phyloP scores from a whole-genome alignment of 2,797 vertebrate genomes.

The Periophthalmus magnuspinnatus region DNA sequence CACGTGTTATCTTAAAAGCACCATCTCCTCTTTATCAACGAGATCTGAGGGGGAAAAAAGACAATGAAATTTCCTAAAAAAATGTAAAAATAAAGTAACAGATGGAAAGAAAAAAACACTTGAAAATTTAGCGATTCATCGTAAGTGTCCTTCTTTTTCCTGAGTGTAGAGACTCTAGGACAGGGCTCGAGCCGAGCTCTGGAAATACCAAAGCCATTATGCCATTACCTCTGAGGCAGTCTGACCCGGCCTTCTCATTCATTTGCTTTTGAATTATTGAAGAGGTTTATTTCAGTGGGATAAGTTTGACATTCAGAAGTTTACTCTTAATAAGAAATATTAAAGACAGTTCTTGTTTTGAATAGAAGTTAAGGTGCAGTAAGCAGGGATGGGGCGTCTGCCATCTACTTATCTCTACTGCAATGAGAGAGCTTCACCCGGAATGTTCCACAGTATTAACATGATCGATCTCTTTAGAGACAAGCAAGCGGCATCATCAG shows the following conservation, averaged over 20 bases:
- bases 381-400: too few relatives aligned
- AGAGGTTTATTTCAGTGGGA: neutral
- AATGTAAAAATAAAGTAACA: neutral
- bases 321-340: neutral
- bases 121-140: neutral
- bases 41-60: neutral
- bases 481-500: too few relatives aligned
- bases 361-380: too few relatives aligned
- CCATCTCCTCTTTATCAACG: neutral
- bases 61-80: neutral
- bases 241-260: neutral
- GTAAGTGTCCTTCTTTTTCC: neutral
- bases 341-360: too few relatives aligned
- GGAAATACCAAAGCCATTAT: slow-evolving; percentile 8
- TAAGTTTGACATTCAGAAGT: slow-evolving; percentile 1
- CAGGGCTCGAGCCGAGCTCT: neutral
- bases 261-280: slow-evolving; percentile 4
- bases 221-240: neutral
- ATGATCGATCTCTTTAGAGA: too few relatives aligned
- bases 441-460: too few relatives aligned
- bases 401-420: too few relatives aligned
- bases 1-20: neutral
- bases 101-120: neutral
- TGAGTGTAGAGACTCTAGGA: neutral
- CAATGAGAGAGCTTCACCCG: too few relatives aligned